These are phyloP conservation scores for Cirrhinus mrigala DNA, from an alignment of 2,797 vertebrate species.

Conservation along the genomic window DNA sequence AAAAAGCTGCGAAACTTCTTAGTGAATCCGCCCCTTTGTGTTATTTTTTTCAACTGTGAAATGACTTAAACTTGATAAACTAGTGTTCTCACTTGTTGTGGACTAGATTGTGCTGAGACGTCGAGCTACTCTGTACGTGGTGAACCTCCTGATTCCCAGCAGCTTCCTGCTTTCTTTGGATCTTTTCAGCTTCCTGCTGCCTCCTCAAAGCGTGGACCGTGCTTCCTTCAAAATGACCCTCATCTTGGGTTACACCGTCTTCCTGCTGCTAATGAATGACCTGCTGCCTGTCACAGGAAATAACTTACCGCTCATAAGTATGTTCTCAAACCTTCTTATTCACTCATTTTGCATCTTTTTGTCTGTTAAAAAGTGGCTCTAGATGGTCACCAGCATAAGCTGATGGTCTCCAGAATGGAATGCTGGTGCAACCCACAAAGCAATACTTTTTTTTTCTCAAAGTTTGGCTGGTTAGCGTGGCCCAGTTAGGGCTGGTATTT, in stretches of 20 bases:
- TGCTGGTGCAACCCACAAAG: neutral
- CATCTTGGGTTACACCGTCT: constrained; percentile 68
- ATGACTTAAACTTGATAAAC: neutral
- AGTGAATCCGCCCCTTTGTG: neutral
- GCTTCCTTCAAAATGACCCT: constrained; percentile 70
- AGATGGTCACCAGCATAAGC: neutral
- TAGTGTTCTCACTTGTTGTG: neutral
- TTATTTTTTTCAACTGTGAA: neutral
- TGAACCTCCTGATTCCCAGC: constrained; percentile 80
- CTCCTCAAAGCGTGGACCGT: constrained; percentile 54
- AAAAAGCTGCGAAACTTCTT: neutral
- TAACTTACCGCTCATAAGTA: constrained; percentile 64
- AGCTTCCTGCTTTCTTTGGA: constrained; percentile 80
- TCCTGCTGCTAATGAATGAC: constrained; percentile 68
- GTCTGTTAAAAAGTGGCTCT: neutral
- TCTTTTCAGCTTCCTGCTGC: constrained; percentile 82
- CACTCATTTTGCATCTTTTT: neutral
- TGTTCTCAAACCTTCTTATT: neutral
- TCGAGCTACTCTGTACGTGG: constrained; percentile 71
- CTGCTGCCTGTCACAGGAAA: constrained; percentile 63
- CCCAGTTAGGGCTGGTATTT: neutral
- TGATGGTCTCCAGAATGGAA: neutral
- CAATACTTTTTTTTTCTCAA: neutral
- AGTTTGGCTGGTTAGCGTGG: neutral
- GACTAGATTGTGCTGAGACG: constrained; percentile 62